phyloP scores from a whole-genome alignment of 1,140 invertebrate species.

The Ips nitidus region DNA sequence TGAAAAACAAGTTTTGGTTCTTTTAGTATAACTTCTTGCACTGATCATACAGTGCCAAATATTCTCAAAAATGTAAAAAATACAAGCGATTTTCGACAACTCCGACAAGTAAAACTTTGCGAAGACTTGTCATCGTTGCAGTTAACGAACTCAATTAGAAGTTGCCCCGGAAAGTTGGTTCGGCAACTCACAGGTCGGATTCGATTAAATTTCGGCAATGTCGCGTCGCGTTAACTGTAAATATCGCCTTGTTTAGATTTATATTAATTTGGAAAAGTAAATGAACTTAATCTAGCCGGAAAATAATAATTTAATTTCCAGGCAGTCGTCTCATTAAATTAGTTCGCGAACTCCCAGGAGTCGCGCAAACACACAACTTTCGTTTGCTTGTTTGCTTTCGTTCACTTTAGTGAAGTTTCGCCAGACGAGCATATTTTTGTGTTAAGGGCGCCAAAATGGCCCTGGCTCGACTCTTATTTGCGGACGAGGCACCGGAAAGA shows the following conservation, averaged over 20 bases:
- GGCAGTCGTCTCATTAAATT: conserved; percentile 35
- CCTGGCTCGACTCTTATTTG: neutral
- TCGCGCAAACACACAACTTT: conserved; percentile 22
- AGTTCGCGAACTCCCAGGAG: conserved; percentile 19
- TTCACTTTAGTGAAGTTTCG: neutral
- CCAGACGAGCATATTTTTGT: neutral
- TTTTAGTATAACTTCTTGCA: too few relatives aligned
- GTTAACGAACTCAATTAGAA: conserved; percentile 36
- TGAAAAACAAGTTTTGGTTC: too few relatives aligned
- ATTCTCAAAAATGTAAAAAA: too few relatives aligned
- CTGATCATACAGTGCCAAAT: too few relatives aligned
- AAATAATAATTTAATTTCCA: conserved; percentile 36
- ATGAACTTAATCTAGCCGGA: conserved; percentile 36
- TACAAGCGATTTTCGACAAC: too few relatives aligned
- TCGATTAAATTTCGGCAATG: conserved; percentile 37
- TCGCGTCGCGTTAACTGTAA: conserved; percentile 35
- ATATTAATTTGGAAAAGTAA: conserved; percentile 38
- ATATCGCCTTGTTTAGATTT: conserved; percentile 36
- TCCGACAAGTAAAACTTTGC: too few relatives aligned
- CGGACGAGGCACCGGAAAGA: neutral
- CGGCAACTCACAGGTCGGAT: conserved; percentile 24
- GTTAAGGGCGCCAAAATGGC: too few relatives aligned
- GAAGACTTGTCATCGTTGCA: neutral
- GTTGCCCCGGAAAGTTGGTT: conserved; percentile 26
- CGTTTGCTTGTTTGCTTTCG: neutral